Evolutionary conservation across 92 coral and sea anemone genomes (phyloP).

Genomic region (Epizoanthus scotinus): DNA sequence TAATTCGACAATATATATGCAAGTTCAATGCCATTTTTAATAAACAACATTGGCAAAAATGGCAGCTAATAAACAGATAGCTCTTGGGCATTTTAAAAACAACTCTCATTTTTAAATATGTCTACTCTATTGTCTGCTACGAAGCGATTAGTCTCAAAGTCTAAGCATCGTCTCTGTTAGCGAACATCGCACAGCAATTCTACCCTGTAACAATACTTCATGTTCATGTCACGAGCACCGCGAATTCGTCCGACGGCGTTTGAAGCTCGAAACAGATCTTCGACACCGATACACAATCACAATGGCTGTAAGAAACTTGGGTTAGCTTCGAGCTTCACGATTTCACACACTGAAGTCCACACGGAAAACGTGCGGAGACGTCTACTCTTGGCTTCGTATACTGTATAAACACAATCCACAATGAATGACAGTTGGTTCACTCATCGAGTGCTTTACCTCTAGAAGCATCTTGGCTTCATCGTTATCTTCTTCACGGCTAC

Average conservation of each 20-base stretch:
- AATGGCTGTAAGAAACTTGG: too few species aligned
- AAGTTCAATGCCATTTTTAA: neutral
- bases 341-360: too few species aligned
- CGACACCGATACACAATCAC: too few species aligned
- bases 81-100: neutral
- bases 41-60: neutral
- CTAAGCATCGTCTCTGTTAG: neutral
- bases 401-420: neutral
- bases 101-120: neutral
- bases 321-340: too few species aligned
- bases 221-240: neutral
- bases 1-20: neutral
- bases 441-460: neutral
- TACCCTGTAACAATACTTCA: neutral
- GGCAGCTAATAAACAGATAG: neutral
- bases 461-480: slow-evolving; percentile 1
- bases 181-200: neutral
- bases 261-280: too few species aligned
- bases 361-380: too few species aligned
- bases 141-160: neutral
- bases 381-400: neutral
- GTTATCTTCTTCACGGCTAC: neutral
- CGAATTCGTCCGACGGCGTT: neutral
- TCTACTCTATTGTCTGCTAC: neutral
- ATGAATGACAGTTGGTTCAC: neutral